phyloP scores from a whole-genome alignment of 2,113 vertebrate species.

The Felis catus region DNA sequence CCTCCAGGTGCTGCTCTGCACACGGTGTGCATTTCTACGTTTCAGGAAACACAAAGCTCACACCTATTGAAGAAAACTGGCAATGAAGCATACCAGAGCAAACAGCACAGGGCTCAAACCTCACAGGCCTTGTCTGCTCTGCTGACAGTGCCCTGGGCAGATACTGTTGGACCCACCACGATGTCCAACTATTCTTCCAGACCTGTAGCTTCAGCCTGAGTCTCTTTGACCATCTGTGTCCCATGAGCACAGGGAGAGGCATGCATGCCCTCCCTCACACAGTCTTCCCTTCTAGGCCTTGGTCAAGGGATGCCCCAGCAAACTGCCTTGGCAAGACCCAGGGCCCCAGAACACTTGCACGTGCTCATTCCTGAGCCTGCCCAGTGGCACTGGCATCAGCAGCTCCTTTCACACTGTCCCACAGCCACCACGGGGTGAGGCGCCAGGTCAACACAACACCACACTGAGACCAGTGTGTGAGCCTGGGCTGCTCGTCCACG shows the following conservation, averaged over 20 bases:
- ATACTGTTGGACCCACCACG: neutral
- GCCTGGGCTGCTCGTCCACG: neutral
- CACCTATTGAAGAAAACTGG: neutral
- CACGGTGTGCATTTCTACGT: neutral
- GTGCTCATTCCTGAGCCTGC: neutral
- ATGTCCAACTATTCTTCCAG: neutral
- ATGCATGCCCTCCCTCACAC: neutral
- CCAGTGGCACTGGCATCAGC: neutral
- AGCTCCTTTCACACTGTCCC: neutral
- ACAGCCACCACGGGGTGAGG: neutral
- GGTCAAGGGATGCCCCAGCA: neutral
- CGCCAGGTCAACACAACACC: neutral
- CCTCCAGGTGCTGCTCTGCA: neutral
- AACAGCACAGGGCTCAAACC: neutral
- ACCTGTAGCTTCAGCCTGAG: neutral
- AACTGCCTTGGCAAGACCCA: neutral
- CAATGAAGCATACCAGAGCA: neutral
- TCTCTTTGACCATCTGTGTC: neutral
- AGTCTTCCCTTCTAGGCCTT: neutral
- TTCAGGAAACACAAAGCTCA: neutral
- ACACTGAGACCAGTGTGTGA: neutral
- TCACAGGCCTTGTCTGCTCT: neutral
- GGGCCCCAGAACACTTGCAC: neutral
- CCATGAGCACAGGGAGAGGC: neutral
- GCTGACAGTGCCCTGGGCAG: neutral